Percentiles rank a stretch among this genome's conserved stretches.
phyloP scores from a whole-genome alignment of 2,113 vertebrate genomes.

The Chloroceryle aenea region DNA sequence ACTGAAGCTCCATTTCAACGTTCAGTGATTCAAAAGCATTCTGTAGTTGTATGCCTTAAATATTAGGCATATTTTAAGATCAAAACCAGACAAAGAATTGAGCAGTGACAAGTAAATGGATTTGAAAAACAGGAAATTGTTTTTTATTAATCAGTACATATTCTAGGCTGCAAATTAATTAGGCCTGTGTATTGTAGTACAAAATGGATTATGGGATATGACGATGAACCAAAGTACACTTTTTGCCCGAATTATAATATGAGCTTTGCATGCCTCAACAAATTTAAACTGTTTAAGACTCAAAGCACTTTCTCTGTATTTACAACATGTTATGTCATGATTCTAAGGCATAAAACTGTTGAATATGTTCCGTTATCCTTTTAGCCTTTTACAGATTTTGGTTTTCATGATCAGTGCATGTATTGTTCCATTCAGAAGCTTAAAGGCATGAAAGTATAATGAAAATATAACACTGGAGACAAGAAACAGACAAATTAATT shows the following conservation, averaged over 20 bases:
- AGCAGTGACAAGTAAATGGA: not conserved
- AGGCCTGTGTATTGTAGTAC: not conserved
- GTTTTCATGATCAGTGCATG: not conserved
- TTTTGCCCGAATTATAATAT: not conserved
- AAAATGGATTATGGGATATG: not conserved
- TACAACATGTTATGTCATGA: not conserved
- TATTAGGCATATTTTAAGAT: not conserved
- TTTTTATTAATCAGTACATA: not conserved
- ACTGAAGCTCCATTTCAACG: not conserved
- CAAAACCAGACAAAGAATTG: not conserved
- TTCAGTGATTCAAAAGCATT: not conserved
- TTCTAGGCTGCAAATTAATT: not conserved
- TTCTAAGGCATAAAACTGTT: not conserved
- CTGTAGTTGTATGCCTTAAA: not conserved
- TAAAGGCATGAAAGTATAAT: slow-evolving; percentile 31
- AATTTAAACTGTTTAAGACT: not conserved
- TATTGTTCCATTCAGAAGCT: not conserved
- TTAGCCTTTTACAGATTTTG: not conserved
- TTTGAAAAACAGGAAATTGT: not conserved
- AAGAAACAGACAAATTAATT: slow-evolving; percentile 70
- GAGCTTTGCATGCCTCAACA: not conserved
- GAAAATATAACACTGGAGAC: slow-evolving; percentile 59
- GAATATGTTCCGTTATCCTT: not conserved
- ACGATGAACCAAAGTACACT: not conserved
- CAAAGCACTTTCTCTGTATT: not conserved